Conservation (phyloP, 2,797 vertebrate species). For the Parauchenoglanis punctatus region DNA sequence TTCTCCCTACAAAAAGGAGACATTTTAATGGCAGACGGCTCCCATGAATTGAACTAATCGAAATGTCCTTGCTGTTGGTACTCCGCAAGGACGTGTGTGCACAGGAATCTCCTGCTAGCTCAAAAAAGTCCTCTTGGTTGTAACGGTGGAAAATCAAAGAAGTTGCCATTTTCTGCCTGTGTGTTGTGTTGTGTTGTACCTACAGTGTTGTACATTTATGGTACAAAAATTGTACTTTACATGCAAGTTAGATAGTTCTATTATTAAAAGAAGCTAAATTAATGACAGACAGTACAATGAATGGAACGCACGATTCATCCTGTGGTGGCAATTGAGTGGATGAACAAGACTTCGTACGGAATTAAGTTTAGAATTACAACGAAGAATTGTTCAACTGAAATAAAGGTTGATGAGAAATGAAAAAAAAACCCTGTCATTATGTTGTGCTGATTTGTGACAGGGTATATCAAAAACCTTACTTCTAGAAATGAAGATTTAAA, state of each 20-base stretch:
- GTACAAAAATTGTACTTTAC: neutral
- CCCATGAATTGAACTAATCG: neutral
- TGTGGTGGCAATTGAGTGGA: neutral
- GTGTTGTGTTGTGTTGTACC: neutral
- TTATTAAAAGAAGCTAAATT: neutral
- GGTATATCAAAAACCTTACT: neutral
- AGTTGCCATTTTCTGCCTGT: neutral
- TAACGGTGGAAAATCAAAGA: neutral
- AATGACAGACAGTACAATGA: neutral
- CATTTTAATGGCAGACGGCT: neutral
- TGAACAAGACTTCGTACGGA: neutral
- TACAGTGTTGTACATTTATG: neutral
- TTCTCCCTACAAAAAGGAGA: neutral
- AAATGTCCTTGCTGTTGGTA: neutral
- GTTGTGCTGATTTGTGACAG: neutral
- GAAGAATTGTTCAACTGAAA: neutral
- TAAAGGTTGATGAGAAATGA: neutral
- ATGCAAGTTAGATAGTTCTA: neutral
- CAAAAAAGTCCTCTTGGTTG: neutral
- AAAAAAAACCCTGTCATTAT: neutral
- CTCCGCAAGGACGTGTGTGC: neutral
- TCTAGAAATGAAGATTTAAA: neutral
- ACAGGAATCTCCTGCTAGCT: neutral
- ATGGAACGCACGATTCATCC: neutral
- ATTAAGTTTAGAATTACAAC: neutral